Base-by-base conservation (phyloP, 2,113 vertebrate species). In the Syngnathus floridae region DNA sequence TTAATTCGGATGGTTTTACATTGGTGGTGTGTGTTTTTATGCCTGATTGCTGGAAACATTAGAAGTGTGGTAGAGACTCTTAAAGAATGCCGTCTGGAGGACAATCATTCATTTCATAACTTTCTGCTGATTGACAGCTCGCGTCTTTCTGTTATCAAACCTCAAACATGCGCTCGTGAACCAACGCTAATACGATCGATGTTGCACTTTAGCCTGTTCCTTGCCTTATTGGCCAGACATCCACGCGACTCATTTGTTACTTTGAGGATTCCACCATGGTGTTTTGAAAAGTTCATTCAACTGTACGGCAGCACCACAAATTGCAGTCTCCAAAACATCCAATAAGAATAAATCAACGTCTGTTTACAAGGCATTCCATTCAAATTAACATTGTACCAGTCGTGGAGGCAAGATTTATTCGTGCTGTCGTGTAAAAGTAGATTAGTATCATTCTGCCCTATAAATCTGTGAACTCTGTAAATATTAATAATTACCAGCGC, bases 1-100 rank as follows among this genome's bases (percentile, higher is more conserved):
- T 65, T 26, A 70, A 41, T 56, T 74, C 46, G 69, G 14, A 65
- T 52, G 36, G 66, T 59, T 56, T 72, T 74, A 40, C 64, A 43
- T 35, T 40, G 70, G 49, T 17, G 12, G 37, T 49, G 46, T 31
- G 38, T 48, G 43, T 19, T 51, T 41, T 66, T 70, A 56, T 63
- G 36, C 12, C 13, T 46, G 71, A 57, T 70, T 46, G 55, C 3
- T 1, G 37, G 45, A 31, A 19, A 65, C 16, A 55, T 67, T 49
- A 54, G 64, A 57, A 65, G 54, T 40, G 69, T 17, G 16, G 45
- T 16, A 0, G 22, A 37, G 57, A 59, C 22, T 40, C 19, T 38
- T 10, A 26, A 9, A 69, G 65, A 77, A 66, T 37, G 37, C 67
- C 3, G n/a, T 41, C 11, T 49, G 45, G 26, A 21, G 59, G 14